Base-by-base conservation (phyloP, 2,797 vertebrate genomes). In the Catharus ustulatus region DNA sequence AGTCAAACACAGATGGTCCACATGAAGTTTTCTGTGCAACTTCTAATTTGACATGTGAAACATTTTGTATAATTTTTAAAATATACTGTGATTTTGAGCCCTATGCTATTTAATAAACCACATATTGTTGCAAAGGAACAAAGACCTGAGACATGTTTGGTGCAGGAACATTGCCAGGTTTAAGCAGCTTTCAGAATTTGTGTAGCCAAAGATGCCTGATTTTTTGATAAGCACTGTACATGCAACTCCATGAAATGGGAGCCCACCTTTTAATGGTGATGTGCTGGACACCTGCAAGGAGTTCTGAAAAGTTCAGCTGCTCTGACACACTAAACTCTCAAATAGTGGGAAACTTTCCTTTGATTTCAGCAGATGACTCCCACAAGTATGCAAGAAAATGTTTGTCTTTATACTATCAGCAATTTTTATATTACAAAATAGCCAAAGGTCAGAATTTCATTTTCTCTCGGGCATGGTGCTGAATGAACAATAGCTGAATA, bases 1-100 rank as follows among this genome's bases (percentile, higher is more conserved):
- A 38, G 63, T 80, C 90, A 86, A 86, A 83, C 79, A 74, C 96
- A 93, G 89, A 96, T 94, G 94, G 96, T 91, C 66, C 43, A 51
- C 61, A n/a, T 83, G 87, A 96, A 91, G 72, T 92, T 97, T 96
- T 93, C 91, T 87, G 58, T 45, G 51, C 59, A 89, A 54, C 67
- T 89, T 84, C 78, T 92, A 69, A 77, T 61, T 93, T 95, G 92
- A 90, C 36, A 30, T 9, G 23, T 75, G 59, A 95, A 94, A 92
- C 5, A 9, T 73, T 89, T 96, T 51, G 52, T 93, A 74, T 81
- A 26, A 52, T 88, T 96, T 96, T 91, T 16, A 42, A 94, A 87
- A 94, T 55, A 94, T 43, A 82, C 18, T 13, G 12, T 11, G 36
- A 61, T 89, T 92, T 86, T 91, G 78, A 88, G n/a, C 27, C 22